Base-by-base conservation (phyloP, 2,113 vertebrate species). In the Lathamus discolor region DNA sequence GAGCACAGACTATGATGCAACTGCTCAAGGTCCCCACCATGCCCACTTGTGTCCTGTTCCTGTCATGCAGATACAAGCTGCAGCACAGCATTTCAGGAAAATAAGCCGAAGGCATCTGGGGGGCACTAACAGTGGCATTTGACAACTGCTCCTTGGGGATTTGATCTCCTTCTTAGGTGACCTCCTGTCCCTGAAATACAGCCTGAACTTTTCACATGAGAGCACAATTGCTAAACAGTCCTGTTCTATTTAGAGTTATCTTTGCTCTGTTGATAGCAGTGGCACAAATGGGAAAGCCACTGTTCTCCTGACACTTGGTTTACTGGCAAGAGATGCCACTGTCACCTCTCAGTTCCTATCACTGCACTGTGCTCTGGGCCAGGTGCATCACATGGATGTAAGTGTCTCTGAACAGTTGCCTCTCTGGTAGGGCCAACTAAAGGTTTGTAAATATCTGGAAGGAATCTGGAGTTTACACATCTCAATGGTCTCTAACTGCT, bases 181-280 rank as follows among this genome's bases (percentile, higher is more conserved):
- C 62, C 67, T 87, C 92, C 74, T 64, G 74, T 68, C 78, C 74
- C 68, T 92, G 70, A 94, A 93, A 85, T n/a, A 82, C 37, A 87
- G 70, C 31, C 54, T 92, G 88, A 92, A 94, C 75, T 88, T 95
- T 76, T 73, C 75, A 85, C 43, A 33, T 14, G 25, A 81, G 74
- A 85, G 48, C 78, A 76, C 63, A 76, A 75, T 17, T 64, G 66
- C 84, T 55, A 39, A 93, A 35, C 74, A 62, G 55, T 48, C 44
- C 63, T 51, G 52, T 85, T 44, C 92, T 88, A 84, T 83, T 85
- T 52, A 85, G 70, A 91, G 88, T 57, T 54, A 52, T 66, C 82
- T 83, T 52, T 88, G 48, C 62, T 72, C 57, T 52, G 48, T 2
- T 79, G 90, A 79, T 19, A 91, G 74, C 10, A 22, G 57, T 62